phyloP scores from a whole-genome alignment of 2,888 invertebrate genomes.

The Lamellibrachia satsuma region DNA sequence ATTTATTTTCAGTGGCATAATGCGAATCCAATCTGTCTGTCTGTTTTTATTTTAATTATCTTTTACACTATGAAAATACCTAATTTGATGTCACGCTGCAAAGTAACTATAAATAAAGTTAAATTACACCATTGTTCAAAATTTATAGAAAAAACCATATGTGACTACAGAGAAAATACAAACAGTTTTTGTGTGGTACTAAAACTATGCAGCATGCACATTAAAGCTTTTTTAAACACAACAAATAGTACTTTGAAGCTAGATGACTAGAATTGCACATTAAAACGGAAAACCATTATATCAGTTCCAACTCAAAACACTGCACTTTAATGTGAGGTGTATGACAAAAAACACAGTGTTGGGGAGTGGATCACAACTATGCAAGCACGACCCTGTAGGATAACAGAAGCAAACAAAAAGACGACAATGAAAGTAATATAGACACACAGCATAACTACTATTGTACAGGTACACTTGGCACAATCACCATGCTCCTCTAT shows the following conservation, averaged over 20 bases:
- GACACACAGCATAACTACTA: background rate
- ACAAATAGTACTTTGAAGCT: background rate
- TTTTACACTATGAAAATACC: background rate
- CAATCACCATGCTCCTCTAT: background rate
- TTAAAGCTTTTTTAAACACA: background rate
- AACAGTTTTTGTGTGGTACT: background rate
- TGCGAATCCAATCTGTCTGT: background rate
- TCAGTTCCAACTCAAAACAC: background rate
- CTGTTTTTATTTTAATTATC: background rate
- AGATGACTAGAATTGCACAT: background rate
- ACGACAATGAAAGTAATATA: background rate
- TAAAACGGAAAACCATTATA: constrained; percentile 10
- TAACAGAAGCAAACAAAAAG: background rate
- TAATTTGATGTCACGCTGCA: background rate
- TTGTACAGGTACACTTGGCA: background rate
- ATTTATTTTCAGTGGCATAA: background rate
- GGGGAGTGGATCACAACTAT: background rate
- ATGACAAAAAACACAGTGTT: background rate
- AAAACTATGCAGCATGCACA: background rate
- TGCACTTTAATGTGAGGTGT: background rate
- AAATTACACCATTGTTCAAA: background rate
- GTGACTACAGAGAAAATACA: background rate
- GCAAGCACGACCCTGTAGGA: background rate
- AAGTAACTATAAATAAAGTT: background rate
- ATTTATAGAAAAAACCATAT: background rate